Evolutionary conservation across 2,888 invertebrate species (phyloP).

Genomic region (Lochmaea capreae): DNA sequence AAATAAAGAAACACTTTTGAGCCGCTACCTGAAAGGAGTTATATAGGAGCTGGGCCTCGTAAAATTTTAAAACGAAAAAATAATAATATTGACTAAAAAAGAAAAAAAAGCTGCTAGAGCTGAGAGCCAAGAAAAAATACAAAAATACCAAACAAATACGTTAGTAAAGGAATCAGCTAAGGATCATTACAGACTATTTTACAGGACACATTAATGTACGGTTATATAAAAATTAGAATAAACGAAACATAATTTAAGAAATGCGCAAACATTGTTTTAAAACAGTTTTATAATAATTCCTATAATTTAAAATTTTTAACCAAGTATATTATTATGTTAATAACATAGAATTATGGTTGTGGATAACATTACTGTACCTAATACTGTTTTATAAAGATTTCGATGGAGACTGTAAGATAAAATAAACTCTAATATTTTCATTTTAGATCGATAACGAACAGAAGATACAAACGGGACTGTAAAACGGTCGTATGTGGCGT

Average conservation of each 20-base stretch:
- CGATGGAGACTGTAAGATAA: background rate
- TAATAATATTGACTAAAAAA: too few relatives aligned
- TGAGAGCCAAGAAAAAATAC: too few relatives aligned
- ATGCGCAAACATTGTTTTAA: too few relatives aligned
- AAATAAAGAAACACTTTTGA: too few relatives aligned
- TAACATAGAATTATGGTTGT: background rate
- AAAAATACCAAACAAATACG: too few relatives aligned
- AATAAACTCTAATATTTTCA: background rate
- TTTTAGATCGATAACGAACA: background rate
- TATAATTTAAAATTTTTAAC: slow-evolving; percentile 1
- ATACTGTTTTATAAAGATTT: background rate
- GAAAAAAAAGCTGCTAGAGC: too few relatives aligned
- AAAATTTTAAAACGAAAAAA: too few relatives aligned
- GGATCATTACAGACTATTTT: too few relatives aligned
- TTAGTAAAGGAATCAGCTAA: too few relatives aligned
- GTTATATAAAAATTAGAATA: background rate
- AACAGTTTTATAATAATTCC: background rate
- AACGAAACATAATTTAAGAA: too few relatives aligned
- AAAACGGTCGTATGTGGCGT: background rate
- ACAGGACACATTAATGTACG: background rate
- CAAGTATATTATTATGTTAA: background rate
- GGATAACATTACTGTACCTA: background rate
- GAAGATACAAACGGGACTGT: background rate
- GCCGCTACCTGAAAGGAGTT: too few relatives aligned
- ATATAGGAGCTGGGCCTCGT: too few relatives aligned